Evolutionary conservation across 1,140 invertebrate species (phyloP).

Genomic region (Aphaenogaster rudis): DNA sequence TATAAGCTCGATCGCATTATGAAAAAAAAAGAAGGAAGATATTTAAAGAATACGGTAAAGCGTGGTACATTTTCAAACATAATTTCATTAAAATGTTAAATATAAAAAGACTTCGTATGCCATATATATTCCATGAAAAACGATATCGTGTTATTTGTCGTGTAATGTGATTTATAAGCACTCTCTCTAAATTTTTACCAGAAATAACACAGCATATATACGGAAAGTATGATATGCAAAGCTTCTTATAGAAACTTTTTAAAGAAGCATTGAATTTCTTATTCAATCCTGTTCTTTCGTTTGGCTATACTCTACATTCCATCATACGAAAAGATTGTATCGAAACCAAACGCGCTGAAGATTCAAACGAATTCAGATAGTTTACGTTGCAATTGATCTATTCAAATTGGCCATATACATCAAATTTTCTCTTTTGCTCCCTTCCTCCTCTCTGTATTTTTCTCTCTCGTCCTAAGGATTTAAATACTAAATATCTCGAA

Average conservation of each 20-base stretch:
- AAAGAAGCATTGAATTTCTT: slow-evolving; percentile 31
- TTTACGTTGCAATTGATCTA: slow-evolving; percentile 17
- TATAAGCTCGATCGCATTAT: not conserved
- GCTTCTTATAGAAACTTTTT: slow-evolving; percentile 15
- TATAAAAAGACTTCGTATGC: not conserved
- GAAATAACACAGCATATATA: slow-evolving; percentile 1
- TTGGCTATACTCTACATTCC: slow-evolving; percentile 5
- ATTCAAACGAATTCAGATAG: slow-evolving; percentile 10
- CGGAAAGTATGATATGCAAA: not conserved
- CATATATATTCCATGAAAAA: not conserved
- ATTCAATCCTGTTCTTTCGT: slow-evolving; percentile 6
- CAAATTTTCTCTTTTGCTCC: not conserved
- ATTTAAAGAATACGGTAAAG: not conserved
- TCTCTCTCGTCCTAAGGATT: not conserved
- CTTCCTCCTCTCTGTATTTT: not conserved
- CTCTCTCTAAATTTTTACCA: slow-evolving; percentile 10
- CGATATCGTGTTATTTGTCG: not conserved
- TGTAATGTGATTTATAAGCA: slow-evolving; percentile 7
- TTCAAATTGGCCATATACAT: slow-evolving; percentile 5
- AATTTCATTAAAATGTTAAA: not conserved
- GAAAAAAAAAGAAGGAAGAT: not conserved
- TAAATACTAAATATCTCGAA: not conserved
- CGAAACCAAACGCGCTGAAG: slow-evolving; percentile 2
- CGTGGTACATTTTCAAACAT: not conserved
- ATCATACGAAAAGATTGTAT: slow-evolving; percentile 9